These are phyloP conservation scores for Zootoca vivipara DNA, from an alignment of 2,113 vertebrate genomes.

Conservation along the genomic window DNA sequence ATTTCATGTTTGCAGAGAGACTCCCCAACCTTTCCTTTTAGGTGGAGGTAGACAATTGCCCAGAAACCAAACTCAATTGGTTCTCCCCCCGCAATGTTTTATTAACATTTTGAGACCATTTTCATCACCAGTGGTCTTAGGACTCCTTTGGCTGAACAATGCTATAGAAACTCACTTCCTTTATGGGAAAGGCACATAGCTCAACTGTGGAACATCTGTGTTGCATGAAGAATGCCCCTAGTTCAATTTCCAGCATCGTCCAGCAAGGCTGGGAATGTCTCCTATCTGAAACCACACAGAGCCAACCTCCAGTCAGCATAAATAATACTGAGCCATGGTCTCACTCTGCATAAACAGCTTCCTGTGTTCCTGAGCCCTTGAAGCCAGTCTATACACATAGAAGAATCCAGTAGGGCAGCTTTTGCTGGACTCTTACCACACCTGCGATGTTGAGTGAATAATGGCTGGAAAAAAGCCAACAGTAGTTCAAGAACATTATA, in stretches of 20 bases:
- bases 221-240: too few species aligned
- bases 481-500: neutral
- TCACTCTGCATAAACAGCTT: too few species aligned
- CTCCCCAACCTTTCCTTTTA: neutral
- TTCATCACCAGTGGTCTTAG: neutral
- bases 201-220: too few species aligned
- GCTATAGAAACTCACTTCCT: neutral
- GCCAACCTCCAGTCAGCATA: too few species aligned
- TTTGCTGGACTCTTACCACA: neutral
- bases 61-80: neutral
- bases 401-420: neutral
- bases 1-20: conserved; percentile 55
- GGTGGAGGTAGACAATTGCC: neutral
- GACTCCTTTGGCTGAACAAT: neutral
- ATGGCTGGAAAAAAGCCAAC: neutral
- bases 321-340: too few species aligned
- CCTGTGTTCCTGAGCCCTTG: neutral
- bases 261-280: too few species aligned
- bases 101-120: neutral
- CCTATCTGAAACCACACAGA: too few species aligned
- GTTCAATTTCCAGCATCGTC: too few species aligned
- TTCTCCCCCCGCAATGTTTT: too few species aligned
- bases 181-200: too few species aligned
- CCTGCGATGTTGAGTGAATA: neutral
- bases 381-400: neutral